Evolutionary conservation across 1,140 invertebrate genomes (phyloP).

Genomic region (Platorchestia sp.): DNA sequence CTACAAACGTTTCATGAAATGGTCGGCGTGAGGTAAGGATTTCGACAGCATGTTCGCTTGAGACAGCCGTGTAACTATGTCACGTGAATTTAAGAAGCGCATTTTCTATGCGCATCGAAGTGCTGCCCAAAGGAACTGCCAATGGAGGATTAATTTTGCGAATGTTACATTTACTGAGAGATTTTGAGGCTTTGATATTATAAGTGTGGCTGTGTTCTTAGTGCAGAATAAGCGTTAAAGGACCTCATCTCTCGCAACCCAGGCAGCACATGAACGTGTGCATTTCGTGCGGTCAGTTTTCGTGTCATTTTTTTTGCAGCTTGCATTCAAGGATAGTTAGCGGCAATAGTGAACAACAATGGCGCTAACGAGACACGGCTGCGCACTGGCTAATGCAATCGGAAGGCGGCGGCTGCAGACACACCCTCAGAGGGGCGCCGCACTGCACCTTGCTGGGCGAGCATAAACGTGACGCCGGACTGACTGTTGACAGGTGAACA

Average conservation of each 20-base stretch:
- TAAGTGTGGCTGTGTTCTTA: neutral
- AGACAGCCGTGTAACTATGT: no score
- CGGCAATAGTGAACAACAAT: neutral
- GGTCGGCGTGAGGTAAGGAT: no score
- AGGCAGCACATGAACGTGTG: neutral
- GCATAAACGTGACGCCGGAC: neutral
- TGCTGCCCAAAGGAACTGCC: no score
- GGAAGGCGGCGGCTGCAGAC: neutral
- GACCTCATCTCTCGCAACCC: neutral
- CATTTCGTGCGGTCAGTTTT: neutral
- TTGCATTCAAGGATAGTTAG: constrained; percentile 7
- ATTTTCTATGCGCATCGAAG: no score
- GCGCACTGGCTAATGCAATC: constrained; percentile 9
- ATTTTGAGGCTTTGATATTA: neutral
- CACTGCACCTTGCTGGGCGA: neutral
- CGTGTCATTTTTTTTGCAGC: neutral
- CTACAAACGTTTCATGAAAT: neutral
- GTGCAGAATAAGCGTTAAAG: neutral
- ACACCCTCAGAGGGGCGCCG: neutral
- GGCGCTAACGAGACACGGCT: neutral
- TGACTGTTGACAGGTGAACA: neutral
- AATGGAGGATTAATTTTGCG: neutral
- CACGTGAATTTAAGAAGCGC: no score
- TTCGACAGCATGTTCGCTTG: no score
- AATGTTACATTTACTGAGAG: neutral